These are phyloP conservation scores for Montipora capricornis DNA, from an alignment of 64 coral and sea anemone genomes.

Conservation along the genomic window DNA sequence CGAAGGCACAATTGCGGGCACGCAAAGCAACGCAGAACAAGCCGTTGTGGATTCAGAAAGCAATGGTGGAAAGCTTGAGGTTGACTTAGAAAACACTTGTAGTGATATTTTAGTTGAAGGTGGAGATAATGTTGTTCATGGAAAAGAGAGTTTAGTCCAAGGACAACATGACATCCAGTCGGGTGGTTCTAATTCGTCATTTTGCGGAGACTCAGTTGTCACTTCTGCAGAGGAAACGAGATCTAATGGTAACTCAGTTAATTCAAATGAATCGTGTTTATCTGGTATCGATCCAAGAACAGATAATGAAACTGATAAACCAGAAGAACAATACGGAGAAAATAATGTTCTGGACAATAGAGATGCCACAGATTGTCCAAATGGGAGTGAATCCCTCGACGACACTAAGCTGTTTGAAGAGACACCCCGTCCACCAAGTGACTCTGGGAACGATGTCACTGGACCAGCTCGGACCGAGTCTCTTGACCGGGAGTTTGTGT, in stretches of 20 bases:
- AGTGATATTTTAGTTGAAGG: background rate
- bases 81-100: background rate
- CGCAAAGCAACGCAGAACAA: background rate
- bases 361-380: background rate
- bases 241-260: background rate
- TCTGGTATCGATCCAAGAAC: background rate
- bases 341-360: background rate
- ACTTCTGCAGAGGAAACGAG: background rate
- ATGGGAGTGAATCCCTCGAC: background rate
- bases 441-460: background rate
- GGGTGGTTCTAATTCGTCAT: background rate
- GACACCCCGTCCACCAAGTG: background rate
- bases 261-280: background rate
- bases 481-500: constrained; percentile 50
- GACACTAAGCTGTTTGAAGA: background rate
- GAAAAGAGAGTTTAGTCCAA: background rate
- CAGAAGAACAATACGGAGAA: background rate
- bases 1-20: background rate
- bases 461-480: background rate
- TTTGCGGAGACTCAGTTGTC: background rate
- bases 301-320: background rate
- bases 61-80: background rate
- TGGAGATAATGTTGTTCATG: background rate
- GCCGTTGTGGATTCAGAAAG: background rate
- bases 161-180: background rate